phyloP scores from a whole-genome alignment of 2,888 invertebrate genomes.

The Epinotia brunnichana region DNA sequence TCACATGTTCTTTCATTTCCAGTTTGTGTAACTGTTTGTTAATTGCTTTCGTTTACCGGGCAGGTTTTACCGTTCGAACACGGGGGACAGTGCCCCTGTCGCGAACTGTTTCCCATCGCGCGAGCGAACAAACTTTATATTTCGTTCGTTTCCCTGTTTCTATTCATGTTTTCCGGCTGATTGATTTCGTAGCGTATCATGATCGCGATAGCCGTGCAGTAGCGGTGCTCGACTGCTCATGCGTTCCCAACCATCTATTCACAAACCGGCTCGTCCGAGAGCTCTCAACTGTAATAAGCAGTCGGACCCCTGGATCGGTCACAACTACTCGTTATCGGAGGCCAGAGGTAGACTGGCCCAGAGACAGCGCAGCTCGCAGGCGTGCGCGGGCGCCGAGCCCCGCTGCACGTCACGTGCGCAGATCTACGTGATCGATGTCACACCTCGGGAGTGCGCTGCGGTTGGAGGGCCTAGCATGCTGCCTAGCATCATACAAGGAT shows the following conservation, averaged over 20 bases:
- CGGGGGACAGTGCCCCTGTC: conserved; percentile 1
- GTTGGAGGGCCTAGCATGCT: conserved; percentile 23
- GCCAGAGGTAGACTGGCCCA: not conserved
- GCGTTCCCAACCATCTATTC: conserved; percentile 10
- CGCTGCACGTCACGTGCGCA: conserved; percentile 18
- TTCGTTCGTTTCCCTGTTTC: conserved; percentile 24
- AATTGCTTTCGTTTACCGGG: conserved; percentile 6
- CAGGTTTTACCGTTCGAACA: conserved; percentile 5
- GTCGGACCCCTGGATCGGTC: not conserved
- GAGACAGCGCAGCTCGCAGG: not conserved
- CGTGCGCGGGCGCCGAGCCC: not conserved
- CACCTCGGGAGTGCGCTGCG: conserved; percentile 5
- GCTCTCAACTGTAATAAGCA: not conserved
- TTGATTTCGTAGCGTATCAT: conserved; percentile 24
- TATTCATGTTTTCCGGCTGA: conserved; percentile 29
- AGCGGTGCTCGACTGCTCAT: conserved; percentile 1
- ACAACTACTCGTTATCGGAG: not conserved
- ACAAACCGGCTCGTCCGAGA: conserved; percentile 6
- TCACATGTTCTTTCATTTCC: conserved; percentile 22
- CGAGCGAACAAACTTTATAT: not conserved
- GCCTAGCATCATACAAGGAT: not conserved
- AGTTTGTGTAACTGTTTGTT: conserved; percentile 24
- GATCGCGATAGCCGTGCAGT: conserved; percentile 13
- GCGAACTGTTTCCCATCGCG: not conserved
- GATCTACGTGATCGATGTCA: conserved; percentile 39